These are phyloP conservation scores for Panurus biarmicus DNA, from an alignment of 2,113 vertebrate species.

Conservation along the genomic window DNA sequence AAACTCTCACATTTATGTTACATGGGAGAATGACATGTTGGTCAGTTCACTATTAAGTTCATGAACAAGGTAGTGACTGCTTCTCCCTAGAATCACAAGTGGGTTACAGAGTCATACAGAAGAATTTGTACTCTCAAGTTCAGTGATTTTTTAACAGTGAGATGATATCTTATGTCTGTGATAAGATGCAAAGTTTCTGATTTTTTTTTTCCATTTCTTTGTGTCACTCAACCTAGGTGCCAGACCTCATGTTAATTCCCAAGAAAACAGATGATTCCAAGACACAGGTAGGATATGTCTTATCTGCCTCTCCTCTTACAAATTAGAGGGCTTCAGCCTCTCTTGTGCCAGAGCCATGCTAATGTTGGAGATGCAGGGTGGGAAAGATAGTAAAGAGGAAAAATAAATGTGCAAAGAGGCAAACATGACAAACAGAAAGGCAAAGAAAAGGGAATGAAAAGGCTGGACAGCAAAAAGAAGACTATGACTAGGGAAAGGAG, in stretches of 20 bases:
- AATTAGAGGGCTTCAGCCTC: neutral
- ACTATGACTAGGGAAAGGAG: neutral
- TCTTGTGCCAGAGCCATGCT: neutral
- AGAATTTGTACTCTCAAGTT: neutral
- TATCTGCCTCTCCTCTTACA: neutral
- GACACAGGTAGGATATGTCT: neutral
- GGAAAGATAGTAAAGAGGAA: neutral
- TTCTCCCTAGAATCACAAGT: neutral
- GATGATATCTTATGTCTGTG: neutral
- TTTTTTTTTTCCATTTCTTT: neutral
- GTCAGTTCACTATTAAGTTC: neutral
- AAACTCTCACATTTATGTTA: neutral
- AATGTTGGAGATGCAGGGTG: neutral
- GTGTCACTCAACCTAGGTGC: neutral
- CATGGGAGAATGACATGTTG: neutral
- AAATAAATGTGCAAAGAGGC: neutral
- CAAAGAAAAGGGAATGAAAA: neutral
- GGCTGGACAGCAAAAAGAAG: neutral
- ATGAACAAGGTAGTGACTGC: neutral
- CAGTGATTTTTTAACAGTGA: neutral
- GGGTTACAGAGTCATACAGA: neutral
- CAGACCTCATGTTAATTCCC: neutral
- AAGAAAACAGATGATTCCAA: accelerated
- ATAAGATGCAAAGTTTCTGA: neutral
- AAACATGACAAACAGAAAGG: neutral